Evolutionary conservation across 2,113 vertebrate genomes (phyloP), one percentile per base, ranked within the genome.

Genomic region (Pseudorasbora parva): DNA sequence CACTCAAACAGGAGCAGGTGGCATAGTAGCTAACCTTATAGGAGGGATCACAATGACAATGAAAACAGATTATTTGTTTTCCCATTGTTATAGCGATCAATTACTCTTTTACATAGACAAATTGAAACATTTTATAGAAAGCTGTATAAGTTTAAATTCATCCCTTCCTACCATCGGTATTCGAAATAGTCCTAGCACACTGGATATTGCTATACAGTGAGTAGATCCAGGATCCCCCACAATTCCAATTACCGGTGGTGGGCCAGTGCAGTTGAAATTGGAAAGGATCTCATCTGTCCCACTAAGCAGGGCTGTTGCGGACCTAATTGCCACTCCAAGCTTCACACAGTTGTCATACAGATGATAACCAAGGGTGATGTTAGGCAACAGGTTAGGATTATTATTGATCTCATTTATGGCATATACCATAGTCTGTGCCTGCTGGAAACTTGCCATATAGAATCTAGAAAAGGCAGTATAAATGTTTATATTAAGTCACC

Each of bases 171-270:
- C 92, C 81, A 91, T 83, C 62, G 92, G 92, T 3, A 92, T 19
- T 64, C 57, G 80, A 73, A 85, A 91, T 72, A 91, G 84, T 33
- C 92, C 89, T 68, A 91, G 68, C 8, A 89, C 85, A 45, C 80
- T 89, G 25, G 92, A 92, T 25, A 90, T 88, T 23, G 91, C 89
- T 15, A 92, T 91, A 57, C 90, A 86, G 72, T 80, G 73, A 37
- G 91, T 90, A 0, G 92, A 92, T 1, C 78, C 86, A 1, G 92
- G 78, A 81, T 92, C 91, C 3, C 90, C 91, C 10, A 93, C 87
- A 54, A 81, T 81, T 19, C 60, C 78, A 69, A 81, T 81, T 7
- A 81, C 10, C n/a, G 78, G 78, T 69, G 78, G 78, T 54, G 78
- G 62, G 19, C 78, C 78, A 37, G 78, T 81, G 19, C 78, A 81